Percentiles rank a stretch among this genome's conserved stretches.
Conservation (phyloP, 1,140 invertebrate genomes). For the Lepeophtheirus salmonis region DNA sequence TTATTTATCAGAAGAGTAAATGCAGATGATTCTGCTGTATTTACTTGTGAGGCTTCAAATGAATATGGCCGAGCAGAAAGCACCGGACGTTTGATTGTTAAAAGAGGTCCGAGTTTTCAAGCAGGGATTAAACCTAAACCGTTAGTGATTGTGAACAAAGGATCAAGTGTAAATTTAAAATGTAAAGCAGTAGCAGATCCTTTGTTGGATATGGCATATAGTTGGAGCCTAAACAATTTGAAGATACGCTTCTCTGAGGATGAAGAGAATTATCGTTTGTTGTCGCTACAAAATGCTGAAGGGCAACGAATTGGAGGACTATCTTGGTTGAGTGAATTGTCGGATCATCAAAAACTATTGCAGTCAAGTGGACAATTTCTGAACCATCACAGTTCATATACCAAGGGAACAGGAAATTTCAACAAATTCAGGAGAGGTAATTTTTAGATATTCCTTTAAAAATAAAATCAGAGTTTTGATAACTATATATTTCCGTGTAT, state of each 20-base stretch:
- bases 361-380: background rate
- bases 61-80: constrained; percentile 58
- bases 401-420: constrained; percentile 17
- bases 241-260: constrained; percentile 40
- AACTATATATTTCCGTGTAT: background rate
- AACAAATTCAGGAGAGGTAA: constrained; percentile 16
- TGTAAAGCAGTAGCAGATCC: constrained; percentile 61
- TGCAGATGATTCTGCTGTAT: constrained; percentile 65
- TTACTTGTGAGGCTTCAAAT: constrained; percentile 69
- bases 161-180: constrained; percentile 46
- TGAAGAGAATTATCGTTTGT: constrained; percentile 27
- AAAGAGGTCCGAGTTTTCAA: constrained; percentile 27
- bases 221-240: constrained; percentile 73
- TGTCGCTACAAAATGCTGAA: constrained; percentile 19
- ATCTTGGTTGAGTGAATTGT: background rate
- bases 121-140: constrained; percentile 44
- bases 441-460: background rate
- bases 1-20: constrained; percentile 68
- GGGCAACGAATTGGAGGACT: background rate
- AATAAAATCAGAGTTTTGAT: background rate
- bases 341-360: constrained; percentile 1
- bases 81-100: constrained; percentile 54
- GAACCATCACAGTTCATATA: constrained; percentile 10
- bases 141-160: constrained; percentile 41
- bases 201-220: constrained; percentile 63